Base-by-base conservation (phyloP, 2,888 invertebrate genomes). In the Tachina lurida region DNA sequence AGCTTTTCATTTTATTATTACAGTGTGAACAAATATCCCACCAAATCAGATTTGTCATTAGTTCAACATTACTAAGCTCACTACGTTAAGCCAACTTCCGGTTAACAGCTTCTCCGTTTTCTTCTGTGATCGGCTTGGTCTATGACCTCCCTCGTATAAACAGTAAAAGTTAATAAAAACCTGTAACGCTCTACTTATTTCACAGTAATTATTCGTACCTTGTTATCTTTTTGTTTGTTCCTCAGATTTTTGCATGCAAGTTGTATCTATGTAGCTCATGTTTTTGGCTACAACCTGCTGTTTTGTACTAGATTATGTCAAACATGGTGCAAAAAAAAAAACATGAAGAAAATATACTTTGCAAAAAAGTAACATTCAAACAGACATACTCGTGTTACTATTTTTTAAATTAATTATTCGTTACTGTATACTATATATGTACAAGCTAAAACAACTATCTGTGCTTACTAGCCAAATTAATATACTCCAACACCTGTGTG, bases 221-320 rank as follows among this genome's bases (percentile, higher is more conserved):
- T 54, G 15, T 15, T 43, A 56, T 12, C 15, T 58, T 49, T 41
- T 49, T 41, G 19, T 67, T 19, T 17, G 54, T 45, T 49, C 19
- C 39, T 41, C 60, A 60, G n/a, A 39, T 73, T 68, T 19, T 70
- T 56, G 19, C 41, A 45, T 63, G 56, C 31, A 74, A 73, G 17
- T 47, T 84, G 31, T 31, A 31, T 5, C 1, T n/a, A n/a, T n/a
- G 67, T 67, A 19, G 22, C 39, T 62, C 2, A n/a, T 75, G 15
- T n/a, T 43, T 47, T 68, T 54, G 43, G 10, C n/a, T 22, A 19
- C 8, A 39, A 12, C 17, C 19, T 65, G 71, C 62, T 67, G 19
- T 41, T 73, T 62, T 58, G 47, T 31, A 49, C 63, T 63, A 74
- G 62, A 70, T 73, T 84, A 43, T 74, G 84, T 74, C 78, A 78